Percentiles rank a stretch among this genome's conserved stretches.
Conservation (phyloP, 2,888 invertebrate species). For the Euzetes globulus region DNA sequence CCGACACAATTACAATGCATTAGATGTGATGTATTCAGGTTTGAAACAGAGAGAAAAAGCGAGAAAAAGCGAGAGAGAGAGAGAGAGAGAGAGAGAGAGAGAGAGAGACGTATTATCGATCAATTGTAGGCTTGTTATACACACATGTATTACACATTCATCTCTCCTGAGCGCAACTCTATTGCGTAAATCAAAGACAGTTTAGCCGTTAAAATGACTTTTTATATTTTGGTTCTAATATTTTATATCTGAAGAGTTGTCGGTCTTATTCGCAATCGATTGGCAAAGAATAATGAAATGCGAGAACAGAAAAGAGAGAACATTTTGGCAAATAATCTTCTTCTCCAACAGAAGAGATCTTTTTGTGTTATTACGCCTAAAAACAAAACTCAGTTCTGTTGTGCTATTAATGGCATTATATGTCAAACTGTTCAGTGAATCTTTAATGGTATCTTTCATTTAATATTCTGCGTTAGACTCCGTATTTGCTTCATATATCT, state of each 20-base stretch:
- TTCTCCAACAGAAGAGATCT: neutral
- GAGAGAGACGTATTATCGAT: neutral
- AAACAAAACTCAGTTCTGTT: neutral
- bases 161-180: neutral
- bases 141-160: neutral
- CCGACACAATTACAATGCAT: neutral
- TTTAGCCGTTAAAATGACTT: neutral
- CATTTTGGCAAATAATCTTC: neutral
- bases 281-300: neutral
- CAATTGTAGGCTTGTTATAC: neutral
- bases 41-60: neutral
- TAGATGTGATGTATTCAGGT: neutral
- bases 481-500: neutral
- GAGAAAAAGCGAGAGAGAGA: no score
- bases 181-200: neutral
- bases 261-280: neutral
- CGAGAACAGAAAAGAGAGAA: neutral
- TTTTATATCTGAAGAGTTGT: neutral
- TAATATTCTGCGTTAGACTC: slow-evolving; percentile 1
- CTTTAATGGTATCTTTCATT: slow-evolving; percentile 15
- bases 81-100: no score
- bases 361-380: neutral
- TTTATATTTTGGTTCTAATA: neutral
- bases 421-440: neutral
- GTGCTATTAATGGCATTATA: neutral